These are phyloP conservation scores for Sepiola atlantica DNA, from an alignment of 2,888 invertebrate species.

Conservation along the genomic window DNA sequence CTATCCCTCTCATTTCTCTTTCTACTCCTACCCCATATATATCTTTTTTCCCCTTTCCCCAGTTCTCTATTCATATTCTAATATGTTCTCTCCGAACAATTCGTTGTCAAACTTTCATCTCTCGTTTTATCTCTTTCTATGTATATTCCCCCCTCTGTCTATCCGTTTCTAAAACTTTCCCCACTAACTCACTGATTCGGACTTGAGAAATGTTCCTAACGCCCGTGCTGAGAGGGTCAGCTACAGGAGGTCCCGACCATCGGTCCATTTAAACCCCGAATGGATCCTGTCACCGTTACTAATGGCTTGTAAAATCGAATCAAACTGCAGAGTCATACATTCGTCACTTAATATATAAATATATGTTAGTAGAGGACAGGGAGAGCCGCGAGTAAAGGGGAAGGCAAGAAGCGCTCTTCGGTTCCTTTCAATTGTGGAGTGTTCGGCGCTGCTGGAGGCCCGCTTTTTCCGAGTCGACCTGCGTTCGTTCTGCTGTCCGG, in stretches of 20 bases:
- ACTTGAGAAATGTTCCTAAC: not conserved
- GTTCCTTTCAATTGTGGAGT: not conserved
- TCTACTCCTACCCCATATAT: too few relatives aligned
- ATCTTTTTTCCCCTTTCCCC: too few relatives aligned
- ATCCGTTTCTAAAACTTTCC: not conserved
- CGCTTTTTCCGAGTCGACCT: not conserved
- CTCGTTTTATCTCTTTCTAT: too few relatives aligned
- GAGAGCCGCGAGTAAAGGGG: not conserved
- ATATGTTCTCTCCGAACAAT: too few relatives aligned
- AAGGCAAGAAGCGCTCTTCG: not conserved
- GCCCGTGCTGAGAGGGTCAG: constrained; percentile 9
- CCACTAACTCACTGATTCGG: not conserved
- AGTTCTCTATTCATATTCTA: too few relatives aligned
- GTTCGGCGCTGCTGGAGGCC: not conserved
- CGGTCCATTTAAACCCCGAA: constrained; percentile 20
- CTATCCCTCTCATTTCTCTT: too few relatives aligned
- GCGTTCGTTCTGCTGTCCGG: not conserved
- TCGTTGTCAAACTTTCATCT: too few relatives aligned
- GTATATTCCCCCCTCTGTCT: too few relatives aligned
- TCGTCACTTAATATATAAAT: constrained; percentile 32
- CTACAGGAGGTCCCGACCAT: constrained; percentile 8
- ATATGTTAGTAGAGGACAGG: not conserved
- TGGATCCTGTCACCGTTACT: constrained; percentile 19
- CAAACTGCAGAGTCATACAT: constrained; percentile 11
- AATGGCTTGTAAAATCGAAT: constrained; percentile 21